Evolutionary conservation across 2,797 vertebrate genomes (phyloP), one percentile per base, ranked within the genome.

Genomic region (Jordanella pulchra): DNA sequence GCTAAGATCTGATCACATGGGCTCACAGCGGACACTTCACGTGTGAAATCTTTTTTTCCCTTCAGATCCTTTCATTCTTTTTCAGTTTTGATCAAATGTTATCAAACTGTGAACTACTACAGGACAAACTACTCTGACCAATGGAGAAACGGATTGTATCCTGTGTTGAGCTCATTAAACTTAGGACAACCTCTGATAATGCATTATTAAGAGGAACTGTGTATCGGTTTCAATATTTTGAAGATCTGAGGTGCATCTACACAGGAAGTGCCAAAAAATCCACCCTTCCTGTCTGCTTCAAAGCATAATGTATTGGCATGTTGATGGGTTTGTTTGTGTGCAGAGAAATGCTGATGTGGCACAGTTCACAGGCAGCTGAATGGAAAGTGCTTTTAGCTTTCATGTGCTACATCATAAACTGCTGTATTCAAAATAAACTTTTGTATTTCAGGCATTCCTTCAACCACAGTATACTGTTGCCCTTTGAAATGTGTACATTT

Each of bases 211-310:
- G 75, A 82, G 83, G 83, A 90, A 87, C 78, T 77, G 21, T 1
- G 6, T 50, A 35, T 70, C 28, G 42, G 67, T 87, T 87, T 81
- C 72, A 72, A 76, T 80, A 87, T 75, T 51, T 79, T n/a, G 64
- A 25, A 80, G 50, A 79, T 67, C 30, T 76, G 78, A 76, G 58
- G 68, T 79, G 73, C 81, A 75, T 72, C 70, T 84, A 68, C 67
- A 89, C 87, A 91, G 92, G 90, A 93, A 86, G 75, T 42, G 30
- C 63, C 35, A 13, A 15, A 3, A 82, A 70, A 83, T 69, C 72
- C 86, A 81, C 84, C 80, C 85, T 89, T 87, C 87, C 89, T n/a
- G 3, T 7, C 48, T 11, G 14, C 65, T n/a, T 47, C 69, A 27
- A 69, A 67, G 15, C 13, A 1, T 7, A 47, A 50, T 0, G 3